phyloP scores from a whole-genome alignment of 2,113 vertebrate species.

The Struthidea cinerea region DNA sequence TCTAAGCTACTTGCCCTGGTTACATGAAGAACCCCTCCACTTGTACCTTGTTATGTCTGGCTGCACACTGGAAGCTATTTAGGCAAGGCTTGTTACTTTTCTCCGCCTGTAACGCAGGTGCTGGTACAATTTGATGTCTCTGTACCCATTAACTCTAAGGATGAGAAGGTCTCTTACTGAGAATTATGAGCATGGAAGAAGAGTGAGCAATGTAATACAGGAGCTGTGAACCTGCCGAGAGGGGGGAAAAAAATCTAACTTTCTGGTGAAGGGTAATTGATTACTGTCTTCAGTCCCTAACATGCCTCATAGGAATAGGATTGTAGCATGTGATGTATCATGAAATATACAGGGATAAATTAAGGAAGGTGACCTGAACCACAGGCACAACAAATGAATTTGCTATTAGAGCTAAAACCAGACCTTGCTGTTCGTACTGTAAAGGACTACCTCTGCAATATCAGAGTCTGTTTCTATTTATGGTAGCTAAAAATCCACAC shows the following conservation, averaged over 20 bases:
- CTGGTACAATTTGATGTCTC: accelerated
- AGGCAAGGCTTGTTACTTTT: not conserved
- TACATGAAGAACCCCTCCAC: not conserved
- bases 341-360: not conserved
- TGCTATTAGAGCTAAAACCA: not conserved
- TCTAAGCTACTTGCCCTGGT: not conserved
- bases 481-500: not conserved
- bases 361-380: not conserved
- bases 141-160: not conserved
- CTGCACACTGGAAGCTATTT: not conserved
- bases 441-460: not conserved
- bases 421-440: not conserved
- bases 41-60: not conserved
- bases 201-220: not conserved
- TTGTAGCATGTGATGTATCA: not conserved
- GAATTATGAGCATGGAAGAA: not conserved
- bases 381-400: not conserved
- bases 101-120: not conserved
- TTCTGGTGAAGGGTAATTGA: not conserved
- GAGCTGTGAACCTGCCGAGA: not conserved
- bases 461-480: not conserved
- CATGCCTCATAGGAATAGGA: not conserved
- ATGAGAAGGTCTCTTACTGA: not conserved
- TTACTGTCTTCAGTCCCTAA: not conserved
- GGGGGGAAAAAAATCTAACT: not conserved